Conservation (phyloP, 2,888 invertebrate genomes). For the Nasonovia ribisnigri region DNA sequence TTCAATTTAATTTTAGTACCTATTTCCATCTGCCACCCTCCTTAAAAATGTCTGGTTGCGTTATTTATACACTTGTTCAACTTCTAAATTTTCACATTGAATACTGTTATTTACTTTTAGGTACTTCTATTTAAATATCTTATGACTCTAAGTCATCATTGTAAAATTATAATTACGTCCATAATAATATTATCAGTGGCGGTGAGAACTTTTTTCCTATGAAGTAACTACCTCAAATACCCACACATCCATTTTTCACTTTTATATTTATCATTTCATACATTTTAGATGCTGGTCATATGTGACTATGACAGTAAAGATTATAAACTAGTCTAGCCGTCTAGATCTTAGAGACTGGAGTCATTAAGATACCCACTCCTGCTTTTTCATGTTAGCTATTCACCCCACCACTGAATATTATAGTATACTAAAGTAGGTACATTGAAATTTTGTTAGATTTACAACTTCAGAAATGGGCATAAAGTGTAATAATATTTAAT, state of each 20-base stretch:
- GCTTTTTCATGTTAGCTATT: no score
- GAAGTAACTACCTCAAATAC: no score
- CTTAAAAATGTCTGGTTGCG: not conserved
- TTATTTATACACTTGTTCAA: not conserved
- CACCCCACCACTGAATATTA: not conserved
- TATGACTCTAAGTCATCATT: not conserved
- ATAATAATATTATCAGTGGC: not conserved
- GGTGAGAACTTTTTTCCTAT: no score
- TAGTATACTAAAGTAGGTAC: not conserved
- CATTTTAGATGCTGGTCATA: no score
- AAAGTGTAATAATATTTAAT: not conserved
- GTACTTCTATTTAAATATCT: not conserved
- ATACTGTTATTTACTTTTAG: not conserved
- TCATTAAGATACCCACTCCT: no score
- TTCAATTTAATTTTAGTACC: not conserved
- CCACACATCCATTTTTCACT: no score
- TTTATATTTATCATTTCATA: no score
- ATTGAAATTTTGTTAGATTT: not conserved
- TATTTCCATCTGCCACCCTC: not conserved
- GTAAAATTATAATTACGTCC: not conserved
- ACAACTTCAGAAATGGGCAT: not conserved
- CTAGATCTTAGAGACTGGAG: no score
- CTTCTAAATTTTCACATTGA: not conserved
- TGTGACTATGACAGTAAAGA: no score
- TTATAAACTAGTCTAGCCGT: no score